These are phyloP conservation scores for Naja naja DNA, from an alignment of 2,113 vertebrate species.

Conservation along the genomic window DNA sequence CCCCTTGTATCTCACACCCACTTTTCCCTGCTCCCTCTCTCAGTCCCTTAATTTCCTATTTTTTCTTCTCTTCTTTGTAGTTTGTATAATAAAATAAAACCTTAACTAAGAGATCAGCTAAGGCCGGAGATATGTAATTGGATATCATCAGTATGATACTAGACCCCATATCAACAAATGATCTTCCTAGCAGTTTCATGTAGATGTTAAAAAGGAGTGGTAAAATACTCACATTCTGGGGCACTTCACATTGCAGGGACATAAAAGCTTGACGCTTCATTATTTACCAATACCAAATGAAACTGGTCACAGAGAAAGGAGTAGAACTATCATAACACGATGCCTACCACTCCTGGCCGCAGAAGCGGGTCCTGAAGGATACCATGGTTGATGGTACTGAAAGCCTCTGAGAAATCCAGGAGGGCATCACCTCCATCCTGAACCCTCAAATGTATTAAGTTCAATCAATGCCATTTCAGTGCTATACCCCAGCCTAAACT, in stretches of 20 bases:
- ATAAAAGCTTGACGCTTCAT: background rate
- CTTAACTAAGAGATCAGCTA: background rate
- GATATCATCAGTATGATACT: background rate
- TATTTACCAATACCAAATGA: background rate
- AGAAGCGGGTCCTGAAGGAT: background rate
- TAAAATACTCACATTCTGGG: no score
- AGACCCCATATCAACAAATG: background rate
- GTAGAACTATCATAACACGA: background rate
- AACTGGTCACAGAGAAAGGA: background rate
- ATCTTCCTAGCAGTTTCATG: background rate
- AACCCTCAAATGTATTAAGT: background rate
- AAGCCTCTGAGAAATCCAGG: background rate
- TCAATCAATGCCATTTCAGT: background rate
- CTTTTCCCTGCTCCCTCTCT: no score
- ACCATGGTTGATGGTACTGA: background rate
- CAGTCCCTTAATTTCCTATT: no score
- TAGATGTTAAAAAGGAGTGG: background rate
- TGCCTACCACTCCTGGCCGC: background rate
- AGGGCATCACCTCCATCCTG: background rate
- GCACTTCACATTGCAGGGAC: background rate
- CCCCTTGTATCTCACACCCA: no score
- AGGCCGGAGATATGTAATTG: background rate
- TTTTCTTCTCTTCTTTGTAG: no score
- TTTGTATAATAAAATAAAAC: no score
- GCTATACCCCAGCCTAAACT: background rate